Conservation (phyloP, 2,797 vertebrate species). For the Danio jaintianensis region DNA sequence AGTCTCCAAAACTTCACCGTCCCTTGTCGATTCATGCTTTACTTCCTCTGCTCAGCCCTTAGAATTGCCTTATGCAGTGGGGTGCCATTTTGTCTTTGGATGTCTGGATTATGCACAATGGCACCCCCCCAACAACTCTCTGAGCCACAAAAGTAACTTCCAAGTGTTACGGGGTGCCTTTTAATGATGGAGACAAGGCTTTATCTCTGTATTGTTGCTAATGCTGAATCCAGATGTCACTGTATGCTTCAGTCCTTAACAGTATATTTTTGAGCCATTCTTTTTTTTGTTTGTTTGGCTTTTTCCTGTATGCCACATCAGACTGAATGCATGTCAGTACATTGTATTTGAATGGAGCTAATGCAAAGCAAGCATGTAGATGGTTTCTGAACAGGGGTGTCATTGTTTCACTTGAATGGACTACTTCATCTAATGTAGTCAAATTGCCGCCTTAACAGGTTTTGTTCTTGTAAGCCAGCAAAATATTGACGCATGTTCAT, state of each 20-base stretch:
- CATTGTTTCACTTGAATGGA: neutral
- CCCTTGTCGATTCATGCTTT: constrained; percentile 10
- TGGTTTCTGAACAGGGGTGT: neutral
- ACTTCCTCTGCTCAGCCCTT: constrained; percentile 39
- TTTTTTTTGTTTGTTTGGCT: neutral
- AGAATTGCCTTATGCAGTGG: constrained; percentile 61
- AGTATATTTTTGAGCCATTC: constrained; percentile 11
- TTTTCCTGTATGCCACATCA: constrained; percentile 16
- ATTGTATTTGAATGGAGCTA: constrained; percentile 47
- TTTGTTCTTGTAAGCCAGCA: constrained; percentile 24
- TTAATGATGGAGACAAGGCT: constrained; percentile 52
- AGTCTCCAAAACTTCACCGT: neutral
- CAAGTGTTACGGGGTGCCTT: constrained; percentile 52
- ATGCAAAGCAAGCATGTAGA: constrained; percentile 10
- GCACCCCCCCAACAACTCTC: constrained; percentile 55
- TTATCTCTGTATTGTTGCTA: constrained; percentile 37
- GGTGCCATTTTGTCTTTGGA: constrained; percentile 49
- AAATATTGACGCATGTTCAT: constrained; percentile 14
- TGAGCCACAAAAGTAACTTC: constrained; percentile 44
- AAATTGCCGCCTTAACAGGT: constrained; percentile 7
- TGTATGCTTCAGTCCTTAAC: constrained; percentile 15
- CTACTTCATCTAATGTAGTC: neutral
- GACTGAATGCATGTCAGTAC: constrained; percentile 50
- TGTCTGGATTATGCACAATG: constrained; percentile 47
- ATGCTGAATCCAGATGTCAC: constrained; percentile 34